Evolutionary conservation across 1,140 invertebrate species (phyloP), one percentile per base, ranked within the genome.

Genomic region (Anoplolepis gracilipes): DNA sequence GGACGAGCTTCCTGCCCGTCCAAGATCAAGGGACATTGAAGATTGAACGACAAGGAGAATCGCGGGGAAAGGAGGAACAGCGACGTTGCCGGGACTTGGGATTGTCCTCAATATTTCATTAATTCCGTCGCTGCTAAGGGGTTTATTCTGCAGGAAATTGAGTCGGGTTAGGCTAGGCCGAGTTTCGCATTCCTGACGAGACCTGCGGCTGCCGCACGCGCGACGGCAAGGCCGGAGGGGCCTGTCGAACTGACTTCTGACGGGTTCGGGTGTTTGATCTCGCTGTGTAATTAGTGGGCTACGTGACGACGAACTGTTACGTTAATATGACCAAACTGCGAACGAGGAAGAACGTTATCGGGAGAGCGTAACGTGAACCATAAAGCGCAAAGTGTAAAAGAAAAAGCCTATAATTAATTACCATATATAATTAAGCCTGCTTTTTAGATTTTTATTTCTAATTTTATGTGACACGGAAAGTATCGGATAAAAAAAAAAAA

Each of bases 31-130:
- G 36, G 19, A 75, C 22, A 49, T 82, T 36, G 69, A 84, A 84
- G 72, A 76, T 75, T 65, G 57, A 53, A 53, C 42, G 42, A 64
- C 8, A 46, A 10, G 13, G 25, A 62, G 19, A 64, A 10, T 19
- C 4, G 16, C 13, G 46, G 46, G 13, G 39, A 28, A 61, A 61
- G 55, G n/a, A 49, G 72, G 22, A 22, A 36, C 62, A 11, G 8
- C 49, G 33, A 19, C 59, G 79, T 53, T 70, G 85, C 75, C 85
- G 69, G 16, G 84, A 22, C 22, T 72, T 36, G 0, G 30, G 39
- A 85, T 87, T 87, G 82, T 85, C 85, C 64, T 87, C 81, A 84
- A 87, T 87, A 85, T 85, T 87, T 85, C 85, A 87, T 87, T 87
- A 87, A 87, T 87, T 87, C 62, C 72, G 70, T 39, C 55, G 62